Conservation (phyloP, 2,113 vertebrate species). For the Cheirogaleus medius region DNA sequence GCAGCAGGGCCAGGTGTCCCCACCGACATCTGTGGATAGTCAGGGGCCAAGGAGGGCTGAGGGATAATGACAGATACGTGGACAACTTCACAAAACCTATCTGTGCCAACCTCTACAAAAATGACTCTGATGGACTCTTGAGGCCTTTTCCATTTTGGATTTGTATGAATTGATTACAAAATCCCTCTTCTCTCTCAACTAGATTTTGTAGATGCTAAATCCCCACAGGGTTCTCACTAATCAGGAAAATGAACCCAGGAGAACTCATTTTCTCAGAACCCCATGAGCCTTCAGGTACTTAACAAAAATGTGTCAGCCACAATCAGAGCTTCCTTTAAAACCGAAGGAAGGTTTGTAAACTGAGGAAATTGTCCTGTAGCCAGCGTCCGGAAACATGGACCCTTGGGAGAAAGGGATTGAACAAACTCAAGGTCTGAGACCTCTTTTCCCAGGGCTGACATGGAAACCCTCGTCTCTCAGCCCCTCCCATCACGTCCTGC, state of each 20-base stretch:
- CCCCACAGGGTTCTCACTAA: neutral
- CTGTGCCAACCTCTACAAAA: neutral
- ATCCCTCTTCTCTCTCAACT: neutral
- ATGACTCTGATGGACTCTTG: neutral
- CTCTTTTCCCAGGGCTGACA: neutral
- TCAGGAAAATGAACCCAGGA: neutral
- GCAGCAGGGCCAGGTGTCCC: neutral
- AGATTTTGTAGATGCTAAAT: neutral
- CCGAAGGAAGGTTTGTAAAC: neutral
- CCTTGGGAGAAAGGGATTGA: neutral
- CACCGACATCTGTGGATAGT: neutral
- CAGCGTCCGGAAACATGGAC: neutral
- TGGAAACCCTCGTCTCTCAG: neutral
- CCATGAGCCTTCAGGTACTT: neutral
- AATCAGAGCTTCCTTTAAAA: neutral
- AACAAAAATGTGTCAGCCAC: neutral
- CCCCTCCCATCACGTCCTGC: neutral
- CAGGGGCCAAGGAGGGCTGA: neutral
- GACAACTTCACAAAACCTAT: neutral
- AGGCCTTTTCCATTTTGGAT: neutral
- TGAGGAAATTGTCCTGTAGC: neutral
- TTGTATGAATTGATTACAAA: neutral
- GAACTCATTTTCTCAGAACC: conserved; percentile 50
- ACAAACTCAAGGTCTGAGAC: neutral
- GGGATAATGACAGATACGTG: neutral